Evolutionary conservation across 2,888 invertebrate species (phyloP).

Genomic region (Erebia aethiops): DNA sequence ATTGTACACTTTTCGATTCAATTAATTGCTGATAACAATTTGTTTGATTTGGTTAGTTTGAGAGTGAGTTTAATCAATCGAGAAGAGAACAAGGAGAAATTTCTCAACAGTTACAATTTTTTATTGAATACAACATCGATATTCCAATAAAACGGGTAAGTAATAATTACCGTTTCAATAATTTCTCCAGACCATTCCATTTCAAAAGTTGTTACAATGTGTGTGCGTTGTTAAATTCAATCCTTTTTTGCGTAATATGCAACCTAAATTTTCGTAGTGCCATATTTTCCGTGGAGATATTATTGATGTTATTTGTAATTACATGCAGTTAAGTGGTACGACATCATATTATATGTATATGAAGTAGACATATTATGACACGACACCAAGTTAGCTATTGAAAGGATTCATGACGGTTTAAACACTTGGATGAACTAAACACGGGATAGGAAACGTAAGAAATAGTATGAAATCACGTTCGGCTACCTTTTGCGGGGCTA

Average conservation of each 20-base stretch:
- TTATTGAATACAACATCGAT: conserved; percentile 28
- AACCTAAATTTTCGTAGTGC: neutral
- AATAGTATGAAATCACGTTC: no score
- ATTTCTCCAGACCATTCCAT: conserved; percentile 30
- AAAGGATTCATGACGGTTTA: no score
- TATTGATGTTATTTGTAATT: conserved; percentile 23
- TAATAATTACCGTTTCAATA: conserved; percentile 32
- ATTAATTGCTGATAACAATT: neutral
- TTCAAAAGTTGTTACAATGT: neutral
- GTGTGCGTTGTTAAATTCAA: conserved; percentile 3
- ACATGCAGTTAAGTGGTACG: conserved; percentile 25
- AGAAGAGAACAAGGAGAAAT: conserved; percentile 35
- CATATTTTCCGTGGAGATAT: conserved; percentile 26
- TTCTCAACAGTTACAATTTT: conserved; percentile 33
- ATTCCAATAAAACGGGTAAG: conserved; percentile 24
- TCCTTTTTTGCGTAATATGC: conserved; percentile 16
- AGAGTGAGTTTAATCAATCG: conserved; percentile 2
- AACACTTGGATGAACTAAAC: no score
- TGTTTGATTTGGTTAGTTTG: neutral
- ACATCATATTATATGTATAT: neutral
- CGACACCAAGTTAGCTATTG: neutral
- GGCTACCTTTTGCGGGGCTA: no score
- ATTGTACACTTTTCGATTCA: neutral
- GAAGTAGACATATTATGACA: neutral
- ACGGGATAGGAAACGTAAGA: no score